Evolutionary conservation across 2,888 invertebrate genomes (phyloP), one percentile per base, ranked within the genome.

Genomic region (Halictus quadricinctus): DNA sequence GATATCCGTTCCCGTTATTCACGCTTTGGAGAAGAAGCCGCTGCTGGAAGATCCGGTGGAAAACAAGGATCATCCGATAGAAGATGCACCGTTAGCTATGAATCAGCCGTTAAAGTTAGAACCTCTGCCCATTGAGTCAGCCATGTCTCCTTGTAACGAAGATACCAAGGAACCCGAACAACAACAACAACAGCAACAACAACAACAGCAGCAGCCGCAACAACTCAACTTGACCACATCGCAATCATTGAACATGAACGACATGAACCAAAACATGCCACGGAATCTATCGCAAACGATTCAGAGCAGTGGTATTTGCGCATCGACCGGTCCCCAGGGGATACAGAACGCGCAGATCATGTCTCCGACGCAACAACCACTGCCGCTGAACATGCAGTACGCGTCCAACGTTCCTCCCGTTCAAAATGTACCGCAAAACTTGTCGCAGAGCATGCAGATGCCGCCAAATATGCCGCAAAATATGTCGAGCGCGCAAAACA

Each of bases 1-100:
- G 10, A 94, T 94, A 82, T 94, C 94, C 46, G 92, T 94, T 50
- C 93, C 94, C n/a, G 94, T 94, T 3, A 94, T 94, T 78, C 94
- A 94, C 69, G 82, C 92, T 1, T 80, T 93, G 21, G 94, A 94
- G 15, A 94, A 94, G 73, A 93, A 93, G 76, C 92, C 93, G 1
- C 77, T 91, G 29, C 58, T 93, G 10, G 93, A 94, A 8, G 94
- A 94, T 64, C 73, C 90, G 7, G 76, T 89, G 1, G 92, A 93
- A 69, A 87, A 91, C 36, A 92, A 93, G 74, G 92, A 54, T 21
- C 54, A 94, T 60, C 92, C 91, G 79, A 86, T 88, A 80, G 93
- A 94, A 70, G 91, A 92, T 80, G 88, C 91, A 84, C 90, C 93
- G 66, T 80, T 93, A 73, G 90, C 92, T 25, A 89, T 93, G 70